Base-by-base conservation (phyloP, 2,888 invertebrate species). In the Drosophila nigritarsus region DNA sequence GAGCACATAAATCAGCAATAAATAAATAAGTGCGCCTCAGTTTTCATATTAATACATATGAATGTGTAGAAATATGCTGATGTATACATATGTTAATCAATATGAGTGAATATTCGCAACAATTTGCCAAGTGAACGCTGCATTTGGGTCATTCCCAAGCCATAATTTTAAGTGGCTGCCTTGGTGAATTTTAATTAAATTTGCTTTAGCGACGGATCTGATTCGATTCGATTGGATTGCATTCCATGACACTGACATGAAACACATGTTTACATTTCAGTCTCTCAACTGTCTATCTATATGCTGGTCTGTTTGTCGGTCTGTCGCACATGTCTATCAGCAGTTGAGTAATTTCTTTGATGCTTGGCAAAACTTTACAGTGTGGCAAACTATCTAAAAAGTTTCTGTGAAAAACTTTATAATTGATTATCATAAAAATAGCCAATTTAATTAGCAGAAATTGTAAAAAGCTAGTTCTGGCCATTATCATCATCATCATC, bases 371-470 rank as follows among this genome's bases (percentile, higher is more conserved):
- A 80, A 86, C 54, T 88, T 82, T 73, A 18, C 48, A 42, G 50
- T 54, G 50, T 38, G 45, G 40, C 24, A 71, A 87, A 84, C 73
- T 69, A 72, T 66, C 53, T 60, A 40, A 51, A 66, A 83, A 83
- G 69, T 78, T 78, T 59, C 20, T 58, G 48, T 56, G 65, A 48
- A 60, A 87, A 89, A 85, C 86, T 89, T 85, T 87, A 77, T 89
- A 89, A 88, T 88, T 86, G 86, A 86, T 86, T 85, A 90, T 78
- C 80, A 80, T 80, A 79, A 77, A 77, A 77, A 76, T 63, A 68
- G 82, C 73, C 65, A 82, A 89, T 74, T 77, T 85, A 85, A 90
- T 90, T 85, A 85, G 85, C 56, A 38, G 49, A 58, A 71, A 59
- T 70, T 56, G 42, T 50, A 54, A 67, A 65, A 67, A 50, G 59